These are phyloP conservation scores for Metaphire vulgaris DNA, from an alignment of 1,140 invertebrate genomes.

Conservation along the genomic window DNA sequence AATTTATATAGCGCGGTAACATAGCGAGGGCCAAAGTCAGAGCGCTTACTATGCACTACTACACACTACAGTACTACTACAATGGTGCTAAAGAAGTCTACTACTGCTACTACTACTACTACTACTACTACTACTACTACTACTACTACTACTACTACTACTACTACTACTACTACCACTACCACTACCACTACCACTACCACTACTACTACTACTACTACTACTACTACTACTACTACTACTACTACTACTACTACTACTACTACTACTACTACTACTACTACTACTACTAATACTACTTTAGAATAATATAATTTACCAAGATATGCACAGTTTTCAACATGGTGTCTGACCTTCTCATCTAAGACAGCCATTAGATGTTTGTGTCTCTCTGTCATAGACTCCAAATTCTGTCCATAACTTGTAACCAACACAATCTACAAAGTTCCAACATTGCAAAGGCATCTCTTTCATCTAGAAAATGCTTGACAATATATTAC, in stretches of 20 bases:
- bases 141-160: conserved; percentile 10
- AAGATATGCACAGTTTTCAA: no score
- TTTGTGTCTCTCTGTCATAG: not conserved
- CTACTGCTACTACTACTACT: no score
- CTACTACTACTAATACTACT: no score
- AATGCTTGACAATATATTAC: no score
- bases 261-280: not conserved
- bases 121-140: conserved; percentile 9
- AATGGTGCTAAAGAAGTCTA: no score
- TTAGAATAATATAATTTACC: conserved; percentile 2
- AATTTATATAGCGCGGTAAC: no score
- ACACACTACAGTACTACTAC: conserved; percentile 3
- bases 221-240: conserved; percentile 3
- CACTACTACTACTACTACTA: conserved; percentile 5
- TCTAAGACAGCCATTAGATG: not conserved
- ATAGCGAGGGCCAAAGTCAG: no score
- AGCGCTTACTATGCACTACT: no score
- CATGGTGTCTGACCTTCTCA: not conserved
- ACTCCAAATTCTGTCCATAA: not conserved
- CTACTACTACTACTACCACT: conserved; percentile 9
- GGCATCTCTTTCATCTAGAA: no score
- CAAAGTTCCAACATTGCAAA: no score
- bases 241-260: not conserved
- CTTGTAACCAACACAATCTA: not conserved
- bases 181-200: conserved; percentile 9